Base-by-base conservation (phyloP, 2,888 invertebrate genomes). In the Boloria selene region DNA sequence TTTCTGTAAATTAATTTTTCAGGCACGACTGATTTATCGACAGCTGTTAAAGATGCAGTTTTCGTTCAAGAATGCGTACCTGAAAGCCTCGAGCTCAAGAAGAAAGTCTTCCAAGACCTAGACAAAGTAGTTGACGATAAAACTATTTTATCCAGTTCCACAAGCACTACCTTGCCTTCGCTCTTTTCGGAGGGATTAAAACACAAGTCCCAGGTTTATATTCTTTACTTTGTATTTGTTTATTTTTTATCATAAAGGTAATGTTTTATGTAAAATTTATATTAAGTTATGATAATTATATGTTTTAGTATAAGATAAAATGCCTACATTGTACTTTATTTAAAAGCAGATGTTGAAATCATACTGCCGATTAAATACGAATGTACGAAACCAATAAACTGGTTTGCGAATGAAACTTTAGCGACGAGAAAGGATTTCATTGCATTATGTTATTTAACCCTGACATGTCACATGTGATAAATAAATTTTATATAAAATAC, bases 31-130 rank as follows among this genome's bases (percentile, higher is more conserved):
- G 94, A 93, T 74, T 83, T 98, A 61, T 93, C 93, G 47, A 94
- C 95, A 18, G 94, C 96, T 42, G 94, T 96, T 0, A 95, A 95
- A 78, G 95, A 93, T 67, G 96, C 98, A 0, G 90, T 96, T 60
- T 95, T 97, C 72, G 94, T 98, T 45, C 97, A 99, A 89, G 99
- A 99, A 93, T 98, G 98, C 84, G 96, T 98, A 1, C 98, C 98
- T 2, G 99, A 99, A 89, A 95, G 94, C 72, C 84, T 98, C 31
- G 96, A 97, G 0, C 83, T 98, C 75, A 99, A 99, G 82, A 93
- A 94, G 70, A 95, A 95, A 77, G 94, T 98, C 7, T 98, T 96
- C 85, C 88, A 90, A 64, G 93, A 96, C 68, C 86, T 98, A 53
- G 98, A 99, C 82, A 93, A 93, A 65, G 90, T 97, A 1, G 94